Conservation (phyloP, 2,113 vertebrate species). For the Struthio camelus region DNA sequence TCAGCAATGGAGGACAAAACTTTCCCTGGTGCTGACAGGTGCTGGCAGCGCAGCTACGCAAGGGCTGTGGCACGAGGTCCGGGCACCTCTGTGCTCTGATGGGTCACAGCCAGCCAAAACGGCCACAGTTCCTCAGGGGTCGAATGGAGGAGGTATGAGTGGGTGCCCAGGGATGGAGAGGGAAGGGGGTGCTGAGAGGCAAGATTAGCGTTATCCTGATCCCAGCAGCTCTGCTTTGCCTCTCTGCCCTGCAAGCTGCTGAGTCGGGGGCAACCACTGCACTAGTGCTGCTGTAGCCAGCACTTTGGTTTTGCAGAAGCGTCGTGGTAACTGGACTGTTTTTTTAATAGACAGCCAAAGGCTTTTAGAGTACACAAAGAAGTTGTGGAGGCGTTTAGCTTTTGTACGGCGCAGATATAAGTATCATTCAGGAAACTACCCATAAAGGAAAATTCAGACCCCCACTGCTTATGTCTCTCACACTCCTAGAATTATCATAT, state of each 20-base stretch:
- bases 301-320: fast-evolving
- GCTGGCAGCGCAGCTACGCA: not conserved
- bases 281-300: not conserved
- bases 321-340: fast-evolving
- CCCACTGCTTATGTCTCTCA: not conserved
- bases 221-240: not conserved
- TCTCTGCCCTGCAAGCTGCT: not conserved
- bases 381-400: not conserved
- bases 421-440: not conserved
- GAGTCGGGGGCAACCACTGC: not conserved
- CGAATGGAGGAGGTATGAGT: fast-evolving
- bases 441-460: not conserved
- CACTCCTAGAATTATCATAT: not conserved
- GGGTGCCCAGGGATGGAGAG: not conserved
- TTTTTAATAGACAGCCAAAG: not conserved
- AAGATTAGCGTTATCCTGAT: not conserved
- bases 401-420: not conserved
- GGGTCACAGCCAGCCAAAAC: not conserved
- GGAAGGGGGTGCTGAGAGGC: not conserved
- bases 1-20: not conserved
- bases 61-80: not conserved
- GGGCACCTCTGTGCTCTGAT: not conserved
- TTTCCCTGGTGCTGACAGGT: not conserved
- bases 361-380: not conserved
- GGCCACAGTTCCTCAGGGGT: not conserved